Evolutionary conservation across 2,888 invertebrate genomes (phyloP), one percentile per base, ranked within the genome.

Genomic region (Lamproptera curius): DNA sequence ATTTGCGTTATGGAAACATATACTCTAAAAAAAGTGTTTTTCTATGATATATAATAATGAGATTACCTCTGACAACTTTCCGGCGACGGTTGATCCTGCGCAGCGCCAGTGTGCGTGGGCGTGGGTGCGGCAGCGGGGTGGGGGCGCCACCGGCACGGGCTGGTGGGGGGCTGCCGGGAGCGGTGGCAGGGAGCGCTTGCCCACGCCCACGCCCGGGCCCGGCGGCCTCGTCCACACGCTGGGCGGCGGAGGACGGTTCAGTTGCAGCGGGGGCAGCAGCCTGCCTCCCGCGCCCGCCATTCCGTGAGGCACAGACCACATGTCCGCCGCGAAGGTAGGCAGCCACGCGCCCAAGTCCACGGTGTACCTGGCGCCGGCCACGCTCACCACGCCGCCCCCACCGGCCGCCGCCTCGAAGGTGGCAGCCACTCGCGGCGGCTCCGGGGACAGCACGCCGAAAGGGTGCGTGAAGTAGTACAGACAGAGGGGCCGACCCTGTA

Each of bases 401-500:
- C 2, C 13, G 16, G 16, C 35, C 1, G 54, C 46, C 33, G 61
- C 57, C 35, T 57, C 56, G 43, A 55, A 54, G 16, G 56, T 47
- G 35, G 58, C 48, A 31, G 58, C 48, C 37, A 59, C 42, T 39
- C 54, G 52, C 20, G 86, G 85, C 39, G 88, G 82, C 66, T 83
- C 82, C 45, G 89, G 82, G 2, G 88, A 88, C 57, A 88, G 73
- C 64, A 90, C 88, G 52, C 87, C 89, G 68, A 89, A 89, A 45
- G 89, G 89, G 61, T 89, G 88, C 53, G 88, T 82, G 76, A 89
- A 89, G 75, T 89, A 89, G 70, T 88, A 89, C 64, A 89, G 63
- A 62, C 89, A 89, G 64, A 89, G 76, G 35, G 89, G 89, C 37
- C 85, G 79, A 50, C 68, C 75, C 88, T 87, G 73, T 20, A 63